A percentile compares a stretch with the other conserved stretches of the same genome.
These are phyloP conservation scores for Lichenostomus cassidix DNA, from an alignment of 2,113 vertebrate genomes.

Conservation along the genomic window DNA sequence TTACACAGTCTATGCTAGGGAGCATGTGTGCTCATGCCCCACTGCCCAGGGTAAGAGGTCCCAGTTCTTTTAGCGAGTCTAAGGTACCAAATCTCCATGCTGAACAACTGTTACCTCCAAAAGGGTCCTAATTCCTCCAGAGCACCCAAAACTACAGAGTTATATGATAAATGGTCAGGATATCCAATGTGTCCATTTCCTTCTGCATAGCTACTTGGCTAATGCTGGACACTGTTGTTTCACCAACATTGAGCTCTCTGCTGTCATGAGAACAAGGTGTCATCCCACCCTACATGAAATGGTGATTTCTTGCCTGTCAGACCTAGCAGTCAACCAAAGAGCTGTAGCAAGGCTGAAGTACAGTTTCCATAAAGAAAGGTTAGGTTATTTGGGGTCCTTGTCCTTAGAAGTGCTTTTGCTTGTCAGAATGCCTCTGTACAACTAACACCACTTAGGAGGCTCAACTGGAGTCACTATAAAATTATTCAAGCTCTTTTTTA, in stretches of 20 bases:
- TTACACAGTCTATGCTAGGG: neutral
- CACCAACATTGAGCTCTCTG: neutral
- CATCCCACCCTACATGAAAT: neutral
- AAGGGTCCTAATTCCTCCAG: neutral
- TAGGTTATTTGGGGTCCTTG: neutral
- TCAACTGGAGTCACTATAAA: neutral
- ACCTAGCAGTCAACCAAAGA: neutral
- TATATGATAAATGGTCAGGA: neutral
- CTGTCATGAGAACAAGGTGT: neutral
- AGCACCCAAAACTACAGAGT: neutral
- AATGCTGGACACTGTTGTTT: neutral
- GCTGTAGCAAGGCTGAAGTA: neutral
- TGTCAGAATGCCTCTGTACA: neutral
- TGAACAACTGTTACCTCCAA: neutral
- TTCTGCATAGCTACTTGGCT: neutral
- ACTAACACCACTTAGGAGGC: neutral
- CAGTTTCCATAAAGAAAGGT: neutral
- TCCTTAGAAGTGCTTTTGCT: neutral
- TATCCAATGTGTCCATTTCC: neutral
- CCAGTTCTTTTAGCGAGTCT: neutral
- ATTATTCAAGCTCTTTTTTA: neutral
- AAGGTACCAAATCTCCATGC: accelerated
- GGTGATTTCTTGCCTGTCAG: neutral
- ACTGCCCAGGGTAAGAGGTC: neutral
- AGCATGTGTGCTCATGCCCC: neutral